phyloP scores from a whole-genome alignment of 1,140 invertebrate species.

The Brachionus plicatilis region DNA sequence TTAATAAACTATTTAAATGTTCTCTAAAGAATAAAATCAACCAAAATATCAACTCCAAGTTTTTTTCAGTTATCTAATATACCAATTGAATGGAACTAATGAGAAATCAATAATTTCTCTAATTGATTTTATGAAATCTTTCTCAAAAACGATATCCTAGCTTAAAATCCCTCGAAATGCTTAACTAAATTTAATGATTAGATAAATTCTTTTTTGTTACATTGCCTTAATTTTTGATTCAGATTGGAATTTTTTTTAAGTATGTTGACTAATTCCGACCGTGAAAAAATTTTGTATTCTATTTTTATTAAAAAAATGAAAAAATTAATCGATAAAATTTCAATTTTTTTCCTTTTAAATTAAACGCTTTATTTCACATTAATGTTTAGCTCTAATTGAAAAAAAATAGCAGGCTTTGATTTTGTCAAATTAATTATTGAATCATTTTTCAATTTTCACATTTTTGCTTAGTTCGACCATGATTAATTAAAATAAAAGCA shows the following conservation, averaged over 20 bases:
- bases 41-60: neutral
- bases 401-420: neutral
- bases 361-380: neutral
- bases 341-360: neutral
- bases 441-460: neutral
- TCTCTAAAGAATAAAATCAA: too few species aligned
- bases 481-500: too few species aligned
- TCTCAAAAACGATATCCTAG: too few species aligned
- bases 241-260: too few species aligned
- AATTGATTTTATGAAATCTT: too few species aligned
- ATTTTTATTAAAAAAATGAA: neutral
- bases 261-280: too few species aligned
- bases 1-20: too few species aligned
- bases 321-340: neutral
- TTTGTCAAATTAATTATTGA: neutral
- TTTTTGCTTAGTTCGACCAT: too few species aligned
- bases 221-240: too few species aligned
- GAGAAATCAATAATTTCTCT: neutral
- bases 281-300: neutral
- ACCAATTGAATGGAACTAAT: neutral
- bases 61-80: neutral
- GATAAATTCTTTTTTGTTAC: too few species aligned
- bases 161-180: too few species aligned
- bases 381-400: neutral
- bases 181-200: too few species aligned